Evolutionary conservation across 1,140 invertebrate genomes (phyloP).

Genomic region (Sinonovacula constricta): DNA sequence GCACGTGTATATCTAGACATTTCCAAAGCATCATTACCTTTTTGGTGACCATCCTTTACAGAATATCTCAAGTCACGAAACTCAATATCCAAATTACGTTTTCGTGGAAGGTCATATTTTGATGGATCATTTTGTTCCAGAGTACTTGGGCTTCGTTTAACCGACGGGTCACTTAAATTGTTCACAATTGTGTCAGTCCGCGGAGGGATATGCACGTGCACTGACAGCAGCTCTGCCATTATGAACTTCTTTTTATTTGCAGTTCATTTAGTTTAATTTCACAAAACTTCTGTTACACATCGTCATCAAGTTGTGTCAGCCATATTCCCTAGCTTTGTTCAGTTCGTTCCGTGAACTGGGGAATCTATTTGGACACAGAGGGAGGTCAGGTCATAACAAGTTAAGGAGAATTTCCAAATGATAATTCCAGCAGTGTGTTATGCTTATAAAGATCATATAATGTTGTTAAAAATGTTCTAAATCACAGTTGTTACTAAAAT

Average conservation of each 20-base stretch:
- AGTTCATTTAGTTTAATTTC: not conserved
- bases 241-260: not conserved
- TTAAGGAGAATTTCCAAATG: too few relatives aligned
- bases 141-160: constrained; percentile 9
- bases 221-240: constrained; percentile 73
- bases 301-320: not conserved
- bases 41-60: constrained; percentile 88
- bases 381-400: too few relatives aligned
- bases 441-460: too few relatives aligned
- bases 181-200: constrained; percentile 42
- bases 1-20: too few relatives aligned
- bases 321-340: not conserved
- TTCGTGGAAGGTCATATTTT: constrained; percentile 82
- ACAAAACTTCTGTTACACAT: constrained; percentile 1
- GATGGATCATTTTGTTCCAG: not conserved
- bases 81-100: constrained; percentile 92
- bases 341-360: not conserved
- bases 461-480: too few relatives aligned
- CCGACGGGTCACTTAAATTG: constrained; percentile 34
- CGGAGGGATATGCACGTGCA: constrained; percentile 73
- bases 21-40: too few relatives aligned
- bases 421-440: too few relatives aligned
- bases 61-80: constrained; percentile 91
- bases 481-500: too few relatives aligned
- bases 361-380: too few relatives aligned